Evolutionary conservation across 2,113 vertebrate species (phyloP).

Genomic region (Theropithecus gelada): DNA sequence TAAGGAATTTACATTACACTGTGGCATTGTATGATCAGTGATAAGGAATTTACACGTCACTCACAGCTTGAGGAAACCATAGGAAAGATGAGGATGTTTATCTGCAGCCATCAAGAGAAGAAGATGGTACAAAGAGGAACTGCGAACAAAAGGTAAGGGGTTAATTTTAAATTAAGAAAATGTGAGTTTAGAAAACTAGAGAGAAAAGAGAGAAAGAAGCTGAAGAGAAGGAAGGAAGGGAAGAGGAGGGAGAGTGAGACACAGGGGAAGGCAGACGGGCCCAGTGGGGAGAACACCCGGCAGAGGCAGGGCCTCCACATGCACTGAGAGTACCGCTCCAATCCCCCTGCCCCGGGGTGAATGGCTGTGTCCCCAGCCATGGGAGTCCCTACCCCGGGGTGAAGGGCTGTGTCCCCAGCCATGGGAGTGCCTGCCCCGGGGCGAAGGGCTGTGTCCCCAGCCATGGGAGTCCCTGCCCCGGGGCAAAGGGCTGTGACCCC

Average conservation of each 20-base stretch:
- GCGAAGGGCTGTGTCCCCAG: background rate
- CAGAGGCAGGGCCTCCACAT: too few relatives aligned
- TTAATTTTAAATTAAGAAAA: background rate
- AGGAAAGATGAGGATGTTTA: background rate
- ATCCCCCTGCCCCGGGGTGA: too few relatives aligned
- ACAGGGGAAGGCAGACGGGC: background rate
- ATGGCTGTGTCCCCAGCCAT: background rate
- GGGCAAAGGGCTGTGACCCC: background rate
- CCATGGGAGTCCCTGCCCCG: accelerated
- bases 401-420: background rate
- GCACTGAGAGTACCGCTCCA: accelerated
- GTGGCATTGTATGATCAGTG: accelerated
- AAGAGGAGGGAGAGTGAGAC: background rate
- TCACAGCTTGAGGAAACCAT: accelerated
- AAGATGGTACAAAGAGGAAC: background rate
- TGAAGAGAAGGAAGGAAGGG: background rate
- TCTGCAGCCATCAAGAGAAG: background rate
- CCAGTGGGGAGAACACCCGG: background rate
- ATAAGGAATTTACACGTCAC: accelerated
- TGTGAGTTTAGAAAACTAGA: background rate
- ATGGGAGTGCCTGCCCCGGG: accelerated
- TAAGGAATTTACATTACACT: too few relatives aligned
- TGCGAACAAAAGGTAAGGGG: accelerated
- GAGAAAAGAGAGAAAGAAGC: too few relatives aligned
- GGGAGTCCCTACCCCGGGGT: accelerated